Evolutionary conservation across 2,888 invertebrate species (phyloP).

Genomic region (Tanypteryx hageni): DNA sequence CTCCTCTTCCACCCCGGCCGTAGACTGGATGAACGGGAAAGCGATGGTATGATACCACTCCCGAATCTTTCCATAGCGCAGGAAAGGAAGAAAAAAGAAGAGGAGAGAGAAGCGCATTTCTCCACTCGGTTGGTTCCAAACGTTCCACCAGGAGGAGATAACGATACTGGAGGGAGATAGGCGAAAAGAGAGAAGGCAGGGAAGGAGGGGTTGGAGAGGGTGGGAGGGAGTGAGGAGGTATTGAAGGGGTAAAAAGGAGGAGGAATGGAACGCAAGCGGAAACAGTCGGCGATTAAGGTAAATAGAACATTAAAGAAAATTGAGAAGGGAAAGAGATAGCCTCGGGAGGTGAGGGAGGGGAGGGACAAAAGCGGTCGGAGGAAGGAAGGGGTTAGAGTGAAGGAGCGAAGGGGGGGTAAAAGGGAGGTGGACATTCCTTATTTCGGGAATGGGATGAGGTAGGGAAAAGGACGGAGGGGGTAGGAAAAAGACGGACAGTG

Average conservation of each 20-base stretch:
- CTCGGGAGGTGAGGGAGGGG: not conserved
- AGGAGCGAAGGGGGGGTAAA: not conserved
- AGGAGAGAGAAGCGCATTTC: slow-evolving; percentile 31
- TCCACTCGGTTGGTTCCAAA: slow-evolving; percentile 61
- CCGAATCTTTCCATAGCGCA: slow-evolving; percentile 3
- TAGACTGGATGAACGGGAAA: not conserved
- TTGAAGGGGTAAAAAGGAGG: not conserved
- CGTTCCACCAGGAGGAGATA: slow-evolving; percentile 54
- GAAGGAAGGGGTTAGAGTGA: not conserved
- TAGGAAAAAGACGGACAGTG: not conserved
- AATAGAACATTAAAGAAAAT: slow-evolving; percentile 64
- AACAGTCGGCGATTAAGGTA: slow-evolving; percentile 63
- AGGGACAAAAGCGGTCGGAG: not conserved
- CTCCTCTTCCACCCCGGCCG: not conserved
- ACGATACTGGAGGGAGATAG: slow-evolving; percentile 54
- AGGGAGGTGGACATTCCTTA: not conserved
- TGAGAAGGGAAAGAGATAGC: slow-evolving; percentile 45
- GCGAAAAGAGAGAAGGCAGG: not conserved
- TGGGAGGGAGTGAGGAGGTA: not conserved
- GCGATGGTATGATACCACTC: slow-evolving; percentile 38
- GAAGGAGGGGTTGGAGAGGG: not conserved
- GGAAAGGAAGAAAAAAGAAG: not conserved
- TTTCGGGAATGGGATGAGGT: not conserved
- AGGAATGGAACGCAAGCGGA: slow-evolving; percentile 33
- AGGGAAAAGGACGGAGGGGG: not conserved